Evolutionary conservation across 2,888 invertebrate genomes (phyloP).

Genomic region (Gortyna flavago): DNA sequence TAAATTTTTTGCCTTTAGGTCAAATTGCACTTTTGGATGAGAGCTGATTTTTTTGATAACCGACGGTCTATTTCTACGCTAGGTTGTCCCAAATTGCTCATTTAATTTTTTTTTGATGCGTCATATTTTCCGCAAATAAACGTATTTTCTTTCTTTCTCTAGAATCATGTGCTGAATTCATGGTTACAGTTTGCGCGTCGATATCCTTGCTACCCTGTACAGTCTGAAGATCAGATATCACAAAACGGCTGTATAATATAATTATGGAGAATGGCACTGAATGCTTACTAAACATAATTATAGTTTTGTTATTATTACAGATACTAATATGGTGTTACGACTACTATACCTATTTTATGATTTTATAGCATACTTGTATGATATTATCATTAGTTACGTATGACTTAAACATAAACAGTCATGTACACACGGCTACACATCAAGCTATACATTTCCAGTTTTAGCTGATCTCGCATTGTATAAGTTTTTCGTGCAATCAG

Average conservation of each 20-base stretch:
- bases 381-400: slow-evolving; percentile 3
- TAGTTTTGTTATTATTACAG: slow-evolving; percentile 5
- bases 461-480: too few species aligned
- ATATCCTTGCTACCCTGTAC: not conserved
- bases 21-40: not conserved
- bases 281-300: slow-evolving; percentile 6
- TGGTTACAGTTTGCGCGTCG: too few species aligned
- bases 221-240: slow-evolving; percentile 19
- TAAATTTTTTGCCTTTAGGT: too few species aligned
- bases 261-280: not conserved
- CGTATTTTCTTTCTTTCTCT: too few species aligned
- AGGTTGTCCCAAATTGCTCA: too few species aligned
- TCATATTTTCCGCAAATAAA: too few species aligned
- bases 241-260: not conserved
- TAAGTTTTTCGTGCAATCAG: too few species aligned
- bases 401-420: slow-evolving; percentile 12
- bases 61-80: too few species aligned
- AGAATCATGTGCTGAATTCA: too few species aligned
- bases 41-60: not conserved
- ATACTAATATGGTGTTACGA: slow-evolving; percentile 10
- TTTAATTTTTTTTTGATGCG: too few species aligned
- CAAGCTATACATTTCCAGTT: too few species aligned
- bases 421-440: too few species aligned
- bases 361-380: slow-evolving; percentile 3
- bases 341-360: not conserved